These are phyloP conservation scores for Octopus bimaculoides DNA, from an alignment of 1,140 invertebrate genomes.

Conservation along the genomic window DNA sequence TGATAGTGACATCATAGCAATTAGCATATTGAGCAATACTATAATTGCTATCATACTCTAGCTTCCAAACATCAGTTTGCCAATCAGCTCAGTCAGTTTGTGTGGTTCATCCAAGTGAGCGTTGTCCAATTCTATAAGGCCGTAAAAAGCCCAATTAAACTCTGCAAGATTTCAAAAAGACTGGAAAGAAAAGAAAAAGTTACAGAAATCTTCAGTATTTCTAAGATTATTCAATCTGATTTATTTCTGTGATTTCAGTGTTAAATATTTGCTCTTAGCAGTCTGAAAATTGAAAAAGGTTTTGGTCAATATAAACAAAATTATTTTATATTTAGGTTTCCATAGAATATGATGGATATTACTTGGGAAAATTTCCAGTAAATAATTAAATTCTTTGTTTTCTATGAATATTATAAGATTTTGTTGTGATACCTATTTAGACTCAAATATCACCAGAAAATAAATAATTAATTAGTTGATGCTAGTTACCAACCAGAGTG, in stretches of 20 bases:
- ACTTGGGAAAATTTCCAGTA: too few species aligned
- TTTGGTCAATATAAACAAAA: neutral
- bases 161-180: constrained; percentile 94
- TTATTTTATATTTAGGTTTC: neutral
- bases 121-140: constrained; percentile 92
- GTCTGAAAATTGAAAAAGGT: neutral
- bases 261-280: neutral
- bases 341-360: too few species aligned
- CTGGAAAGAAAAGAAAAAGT: constrained; percentile 63
- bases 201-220: neutral
- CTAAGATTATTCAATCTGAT: neutral
- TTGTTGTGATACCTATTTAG: too few species aligned
- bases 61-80: constrained; percentile 71
- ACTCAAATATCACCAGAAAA: too few species aligned
- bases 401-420: too few species aligned
- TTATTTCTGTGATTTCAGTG: neutral
- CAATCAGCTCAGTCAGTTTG: constrained; percentile 57
- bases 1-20: constrained; percentile 99
- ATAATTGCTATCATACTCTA: constrained; percentile 91
- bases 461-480: too few species aligned
- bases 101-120: constrained; percentile 85
- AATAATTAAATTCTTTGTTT: too few species aligned
- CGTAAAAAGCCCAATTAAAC: constrained; percentile 95
- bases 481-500: too few species aligned
- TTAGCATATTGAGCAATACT: constrained; percentile 92